phyloP scores from a whole-genome alignment of 30 jellyfish, hydroid and myxozoan species.

The Cassiopea xamachana region DNA sequence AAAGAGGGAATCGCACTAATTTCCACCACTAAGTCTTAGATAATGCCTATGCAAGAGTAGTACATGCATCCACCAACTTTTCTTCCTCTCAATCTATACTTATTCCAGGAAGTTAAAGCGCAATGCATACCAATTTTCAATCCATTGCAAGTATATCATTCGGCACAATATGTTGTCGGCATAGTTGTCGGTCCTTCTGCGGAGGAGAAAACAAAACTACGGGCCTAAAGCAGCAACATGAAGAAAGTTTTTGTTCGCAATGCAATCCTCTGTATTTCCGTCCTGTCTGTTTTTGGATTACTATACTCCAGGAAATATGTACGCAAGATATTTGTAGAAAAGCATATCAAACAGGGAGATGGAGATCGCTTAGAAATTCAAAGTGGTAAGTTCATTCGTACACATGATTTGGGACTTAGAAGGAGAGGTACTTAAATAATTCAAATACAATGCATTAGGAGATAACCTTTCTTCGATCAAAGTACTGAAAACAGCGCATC shows the following conservation, averaged over 20 bases:
- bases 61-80: no score
- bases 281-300: neutral
- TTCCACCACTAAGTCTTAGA: no score
- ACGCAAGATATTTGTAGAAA: neutral
- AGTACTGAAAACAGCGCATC: no score
- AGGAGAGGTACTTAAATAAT: neutral
- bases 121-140: neutral
- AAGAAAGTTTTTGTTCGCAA: neutral
- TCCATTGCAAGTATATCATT: neutral
- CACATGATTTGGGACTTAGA: neutral
- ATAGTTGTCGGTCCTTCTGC: neutral
- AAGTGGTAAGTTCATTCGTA: neutral
- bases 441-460: no score
- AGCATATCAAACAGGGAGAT: neutral
- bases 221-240: neutral
- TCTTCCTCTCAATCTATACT: no score
- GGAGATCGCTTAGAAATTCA: neutral
- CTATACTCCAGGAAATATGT: neutral
- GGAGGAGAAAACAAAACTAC: neutral
- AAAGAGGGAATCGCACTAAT: no score
- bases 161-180: neutral
- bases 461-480: no score
- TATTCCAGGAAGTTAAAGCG: no score
- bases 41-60: no score
- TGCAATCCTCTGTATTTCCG: neutral